Evolutionary conservation across 2,888 invertebrate species (phyloP).

Genomic region (Trichopoda pennipes): DNA sequence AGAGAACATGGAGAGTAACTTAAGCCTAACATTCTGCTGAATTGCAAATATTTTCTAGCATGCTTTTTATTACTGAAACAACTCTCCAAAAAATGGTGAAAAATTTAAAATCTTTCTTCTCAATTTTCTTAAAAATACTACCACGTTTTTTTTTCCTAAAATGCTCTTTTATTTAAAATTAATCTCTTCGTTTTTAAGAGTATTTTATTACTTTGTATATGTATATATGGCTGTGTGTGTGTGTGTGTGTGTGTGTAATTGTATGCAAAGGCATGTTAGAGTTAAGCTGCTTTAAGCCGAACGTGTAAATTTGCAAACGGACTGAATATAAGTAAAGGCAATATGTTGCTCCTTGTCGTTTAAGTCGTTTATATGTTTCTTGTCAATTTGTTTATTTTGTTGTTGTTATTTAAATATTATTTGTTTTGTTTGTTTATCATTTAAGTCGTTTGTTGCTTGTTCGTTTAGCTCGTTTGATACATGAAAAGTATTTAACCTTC

Average conservation of each 20-base stretch:
- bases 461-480: constrained; percentile 16
- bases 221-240: background rate
- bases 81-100: constrained; percentile 11
- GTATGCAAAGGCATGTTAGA: constrained; percentile 20
- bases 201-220: background rate
- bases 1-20: background rate
- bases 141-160: background rate
- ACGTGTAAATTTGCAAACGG: constrained; percentile 41
- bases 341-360: constrained; percentile 28
- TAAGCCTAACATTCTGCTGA: background rate
- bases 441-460: constrained; percentile 3
- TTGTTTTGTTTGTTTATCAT: constrained; percentile 5
- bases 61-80: constrained; percentile 3
- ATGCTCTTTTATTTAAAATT: background rate
- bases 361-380: constrained; percentile 15
- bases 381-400: constrained; percentile 19
- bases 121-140: constrained; percentile 16
- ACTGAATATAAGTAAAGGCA: constrained; percentile 22
- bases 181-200: background rate
- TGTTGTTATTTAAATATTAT: background rate
- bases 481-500: constrained; percentile 64
- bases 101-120: background rate
- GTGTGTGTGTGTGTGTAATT: background rate
- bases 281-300: constrained; percentile 37
- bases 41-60: constrained; percentile 27